These are phyloP conservation scores for Lasioglossum marginatum DNA, from an alignment of 2,888 invertebrate species.

Conservation along the genomic window DNA sequence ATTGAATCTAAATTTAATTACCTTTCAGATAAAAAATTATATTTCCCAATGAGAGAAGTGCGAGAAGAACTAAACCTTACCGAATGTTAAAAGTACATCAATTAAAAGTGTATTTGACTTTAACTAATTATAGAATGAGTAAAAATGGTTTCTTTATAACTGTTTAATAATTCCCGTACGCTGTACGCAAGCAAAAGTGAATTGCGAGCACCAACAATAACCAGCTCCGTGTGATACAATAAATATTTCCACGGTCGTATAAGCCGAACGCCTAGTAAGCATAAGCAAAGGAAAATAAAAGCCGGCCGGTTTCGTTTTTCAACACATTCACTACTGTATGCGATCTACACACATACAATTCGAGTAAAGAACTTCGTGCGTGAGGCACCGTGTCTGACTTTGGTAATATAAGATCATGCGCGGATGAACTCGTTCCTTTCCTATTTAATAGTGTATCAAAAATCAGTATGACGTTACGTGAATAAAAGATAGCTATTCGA, in stretches of 20 bases:
- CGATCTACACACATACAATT: not conserved
- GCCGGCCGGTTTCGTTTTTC: constrained; percentile 9
- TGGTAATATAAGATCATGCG: not conserved
- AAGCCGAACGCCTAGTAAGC: constrained; percentile 20
- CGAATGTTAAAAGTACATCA: not conserved
- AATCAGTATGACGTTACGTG: not conserved
- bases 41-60: not conserved
- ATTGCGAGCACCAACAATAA: not conserved
- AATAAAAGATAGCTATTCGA: not conserved
- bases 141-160: not conserved
- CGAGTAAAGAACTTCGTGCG: not conserved
- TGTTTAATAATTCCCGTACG: not conserved
- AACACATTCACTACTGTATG: not conserved
- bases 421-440: not conserved
- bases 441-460: not conserved
- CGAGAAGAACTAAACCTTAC: too few species aligned
- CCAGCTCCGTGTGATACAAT: constrained; percentile 24
- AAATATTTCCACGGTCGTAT: constrained; percentile 61
- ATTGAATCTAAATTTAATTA: not conserved
- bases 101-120: not conserved
- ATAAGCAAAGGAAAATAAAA: constrained; percentile 7
- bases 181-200: not conserved
- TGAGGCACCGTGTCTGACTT: not conserved
- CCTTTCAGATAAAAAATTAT: not conserved
- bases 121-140: not conserved